Conservation (phyloP, 2,888 invertebrate genomes). For the Melitaea athalia region DNA sequence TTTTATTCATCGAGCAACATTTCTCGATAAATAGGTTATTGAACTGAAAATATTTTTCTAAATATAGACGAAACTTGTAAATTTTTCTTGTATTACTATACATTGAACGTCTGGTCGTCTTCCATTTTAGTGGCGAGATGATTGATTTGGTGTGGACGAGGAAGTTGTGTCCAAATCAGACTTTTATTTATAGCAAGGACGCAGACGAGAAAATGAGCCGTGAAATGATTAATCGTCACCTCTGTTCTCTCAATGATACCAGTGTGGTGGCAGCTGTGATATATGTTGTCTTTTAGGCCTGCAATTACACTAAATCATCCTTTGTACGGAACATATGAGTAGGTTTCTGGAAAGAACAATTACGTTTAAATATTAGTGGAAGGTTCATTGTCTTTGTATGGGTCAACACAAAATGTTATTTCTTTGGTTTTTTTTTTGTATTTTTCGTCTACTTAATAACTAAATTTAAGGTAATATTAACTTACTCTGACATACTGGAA, state of each 20-base stretch:
- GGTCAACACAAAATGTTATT: too few species aligned
- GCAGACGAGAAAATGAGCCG: background rate
- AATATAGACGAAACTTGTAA: too few species aligned
- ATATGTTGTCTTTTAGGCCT: background rate
- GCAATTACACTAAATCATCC: background rate
- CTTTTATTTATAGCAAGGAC: background rate
- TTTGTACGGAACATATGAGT: background rate
- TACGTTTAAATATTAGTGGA: too few species aligned
- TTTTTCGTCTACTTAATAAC: too few species aligned
- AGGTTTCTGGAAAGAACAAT: background rate
- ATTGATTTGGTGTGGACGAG: background rate
- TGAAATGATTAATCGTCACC: background rate
- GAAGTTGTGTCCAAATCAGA: background rate
- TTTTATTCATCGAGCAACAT: too few species aligned
- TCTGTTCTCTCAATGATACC: background rate
- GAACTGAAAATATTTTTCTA: too few species aligned
- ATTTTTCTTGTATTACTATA: too few species aligned
- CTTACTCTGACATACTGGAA: too few species aligned
- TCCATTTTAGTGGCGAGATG: background rate
- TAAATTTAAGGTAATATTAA: too few species aligned
- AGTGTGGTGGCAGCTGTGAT: background rate
- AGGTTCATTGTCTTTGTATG: too few species aligned
- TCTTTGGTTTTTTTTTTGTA: too few species aligned
- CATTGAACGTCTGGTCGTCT: background rate
- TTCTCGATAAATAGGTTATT: too few species aligned